A percentile compares a stretch with the other conserved stretches of the same genome.
Conservation (phyloP, 2,113 vertebrate genomes). For the Chrysochloris asiatica region DNA sequence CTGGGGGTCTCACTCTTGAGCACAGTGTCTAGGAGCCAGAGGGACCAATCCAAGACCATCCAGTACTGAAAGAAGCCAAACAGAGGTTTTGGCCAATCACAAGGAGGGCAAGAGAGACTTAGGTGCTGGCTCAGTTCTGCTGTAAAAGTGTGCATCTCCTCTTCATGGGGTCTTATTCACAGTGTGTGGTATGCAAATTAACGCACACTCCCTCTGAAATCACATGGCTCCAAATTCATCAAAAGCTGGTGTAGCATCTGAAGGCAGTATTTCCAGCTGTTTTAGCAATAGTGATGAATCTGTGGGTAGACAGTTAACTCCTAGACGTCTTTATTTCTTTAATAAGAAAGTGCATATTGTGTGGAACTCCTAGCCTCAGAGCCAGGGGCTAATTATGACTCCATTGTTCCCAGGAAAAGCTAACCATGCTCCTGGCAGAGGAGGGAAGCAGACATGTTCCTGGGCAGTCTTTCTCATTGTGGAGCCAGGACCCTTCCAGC, state of each 20-base stretch:
- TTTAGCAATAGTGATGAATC: neutral
- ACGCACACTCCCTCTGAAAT: rapidly evolving
- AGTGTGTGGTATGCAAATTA: neutral
- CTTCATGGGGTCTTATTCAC: rapidly evolving
- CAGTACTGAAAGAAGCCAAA: rapidly evolving
- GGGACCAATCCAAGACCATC: neutral
- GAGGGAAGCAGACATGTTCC: neutral
- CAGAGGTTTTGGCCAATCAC: neutral
- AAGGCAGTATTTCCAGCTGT: neutral
- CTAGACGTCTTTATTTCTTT: neutral
- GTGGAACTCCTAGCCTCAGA: neutral
- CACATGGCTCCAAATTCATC: rapidly evolving
- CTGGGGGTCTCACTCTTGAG: neutral
- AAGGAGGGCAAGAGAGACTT: neutral
- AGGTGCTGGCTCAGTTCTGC: neutral
- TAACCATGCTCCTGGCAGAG: neutral
- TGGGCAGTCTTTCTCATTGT: neutral
- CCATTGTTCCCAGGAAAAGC: slow-evolving; percentile 43
- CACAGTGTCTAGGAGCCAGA: rapidly evolving
- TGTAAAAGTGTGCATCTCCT: neutral
- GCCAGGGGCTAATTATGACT: slow-evolving; percentile 42
- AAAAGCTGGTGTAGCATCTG: rapidly evolving
- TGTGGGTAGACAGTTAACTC: neutral
- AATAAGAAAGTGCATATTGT: slow-evolving; percentile 29
- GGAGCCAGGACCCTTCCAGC: neutral